Evolutionary conservation across 2,797 vertebrate genomes (phyloP), one percentile per base, ranked within the genome.

Genomic region (Anguilla marmorata): DNA sequence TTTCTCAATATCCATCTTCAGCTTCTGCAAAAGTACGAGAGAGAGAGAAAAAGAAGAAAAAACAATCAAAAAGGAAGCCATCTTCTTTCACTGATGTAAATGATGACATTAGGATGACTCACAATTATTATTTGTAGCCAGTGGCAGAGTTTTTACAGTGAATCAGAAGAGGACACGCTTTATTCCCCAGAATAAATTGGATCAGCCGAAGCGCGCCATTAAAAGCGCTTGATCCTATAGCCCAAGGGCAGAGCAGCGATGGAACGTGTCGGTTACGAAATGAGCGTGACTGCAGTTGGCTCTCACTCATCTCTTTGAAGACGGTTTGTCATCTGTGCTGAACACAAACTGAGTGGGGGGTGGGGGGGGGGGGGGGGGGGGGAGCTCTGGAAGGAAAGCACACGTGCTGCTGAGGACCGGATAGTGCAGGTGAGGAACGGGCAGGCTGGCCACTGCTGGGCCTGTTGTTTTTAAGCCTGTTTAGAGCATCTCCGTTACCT

Each of bases 1-100:
- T 0, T 83, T 92, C 85, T 96, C 96, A 0, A 96, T 96, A 87
- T 96, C 93, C 92, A 91, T 87, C 88, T 96, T 96, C 54, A 96
- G 90, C 87, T 93, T 95, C 96, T 96, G 91, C 2, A 91, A 72
- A 88, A 79, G 2, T 30, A 0, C 1, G 16, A 7, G 3, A 33
- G 41, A 0, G n/a, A 76, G 27, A 24, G 30, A 11, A 2, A 30
- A n/a, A n/a, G 54, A 82, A 27, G 3, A 5, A 11, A 72, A 41
- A 41, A 41, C 37, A 41, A n/a, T 63, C 27, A 66, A 45, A 72
- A 45, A 4, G 79, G 45, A 50, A 50, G 41, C 1, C 48, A 12
- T 50, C 41, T 21, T 41, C 11, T 45, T 79, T 45, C 33, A 82
- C 14, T 1, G 19, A 79, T 9, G 9, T 7, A 50, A 82, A 82